Conservation (phyloP, 2,113 vertebrate species). For the Albula glossodonta region DNA sequence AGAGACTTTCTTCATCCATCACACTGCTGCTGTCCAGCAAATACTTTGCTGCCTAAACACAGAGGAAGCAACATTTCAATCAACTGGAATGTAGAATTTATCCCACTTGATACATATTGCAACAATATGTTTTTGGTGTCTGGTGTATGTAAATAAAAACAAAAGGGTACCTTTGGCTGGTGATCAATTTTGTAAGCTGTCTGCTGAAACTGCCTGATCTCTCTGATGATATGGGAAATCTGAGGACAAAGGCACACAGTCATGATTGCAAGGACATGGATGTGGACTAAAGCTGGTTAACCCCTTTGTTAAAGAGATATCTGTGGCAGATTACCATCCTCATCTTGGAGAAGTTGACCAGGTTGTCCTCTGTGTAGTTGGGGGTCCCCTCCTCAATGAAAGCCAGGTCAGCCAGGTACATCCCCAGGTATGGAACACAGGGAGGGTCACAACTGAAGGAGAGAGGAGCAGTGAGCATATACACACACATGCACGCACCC, state of each 20-base stretch:
- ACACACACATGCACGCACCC: neutral
- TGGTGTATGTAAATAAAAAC: neutral
- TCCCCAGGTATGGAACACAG: conserved; percentile 97
- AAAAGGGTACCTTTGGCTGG: conserved; percentile 83
- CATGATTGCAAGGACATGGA: no score
- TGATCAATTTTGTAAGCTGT: conserved; percentile 95
- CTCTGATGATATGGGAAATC: conserved; percentile 97
- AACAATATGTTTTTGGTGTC: no score
- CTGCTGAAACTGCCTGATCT: conserved; percentile 97
- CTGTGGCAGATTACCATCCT: conserved; percentile 85
- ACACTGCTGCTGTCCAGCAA: conserved; percentile 84
- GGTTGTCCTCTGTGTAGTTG: conserved; percentile 91
- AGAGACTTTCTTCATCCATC: conserved; percentile 93
- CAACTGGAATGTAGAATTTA: neutral
- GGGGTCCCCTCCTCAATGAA: conserved; percentile 98
- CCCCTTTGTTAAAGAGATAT: neutral
- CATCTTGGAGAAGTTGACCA: conserved; percentile 99
- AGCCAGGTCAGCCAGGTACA: conserved; percentile 97
- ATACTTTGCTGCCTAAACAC: conserved; percentile 82
- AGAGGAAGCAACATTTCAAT: neutral
- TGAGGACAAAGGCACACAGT: conserved; percentile 45
- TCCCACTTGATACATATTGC: no score
- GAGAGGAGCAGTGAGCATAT: conserved; percentile 5
- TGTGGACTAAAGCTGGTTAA: no score
- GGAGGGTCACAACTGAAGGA: conserved; percentile 88